phyloP scores from a whole-genome alignment of 2,888 invertebrate species.

The Bombylius major region DNA sequence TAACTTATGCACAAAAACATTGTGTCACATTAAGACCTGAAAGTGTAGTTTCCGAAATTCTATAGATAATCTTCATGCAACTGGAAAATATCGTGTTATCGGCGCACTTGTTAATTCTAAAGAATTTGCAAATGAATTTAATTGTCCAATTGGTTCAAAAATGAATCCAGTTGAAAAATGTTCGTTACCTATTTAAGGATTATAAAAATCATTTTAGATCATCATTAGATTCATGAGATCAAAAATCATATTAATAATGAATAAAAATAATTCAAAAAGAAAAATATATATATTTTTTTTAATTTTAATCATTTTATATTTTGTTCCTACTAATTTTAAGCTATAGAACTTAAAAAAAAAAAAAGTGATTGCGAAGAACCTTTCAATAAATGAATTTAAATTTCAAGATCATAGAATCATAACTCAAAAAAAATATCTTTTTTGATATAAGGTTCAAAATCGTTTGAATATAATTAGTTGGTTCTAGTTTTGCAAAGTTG shows the following conservation, averaged over 20 bases:
- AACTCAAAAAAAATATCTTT: too few relatives aligned
- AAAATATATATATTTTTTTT: background rate
- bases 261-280: background rate
- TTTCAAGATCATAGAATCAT: too few relatives aligned
- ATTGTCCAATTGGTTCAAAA: conserved; percentile 56
- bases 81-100: conserved; percentile 73
- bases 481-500: too few relatives aligned
- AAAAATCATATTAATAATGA: background rate
- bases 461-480: too few relatives aligned
- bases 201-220: too few relatives aligned
- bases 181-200: conserved; percentile 4
- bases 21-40: conserved; percentile 59
- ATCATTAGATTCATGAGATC: too few relatives aligned
- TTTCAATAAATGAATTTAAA: too few relatives aligned
- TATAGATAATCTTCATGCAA: conserved; percentile 89
- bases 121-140: conserved; percentile 71
- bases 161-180: conserved; percentile 83
- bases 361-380: too few relatives aligned
- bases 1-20: background rate
- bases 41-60: conserved; percentile 70
- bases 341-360: too few relatives aligned
- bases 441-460: too few relatives aligned
- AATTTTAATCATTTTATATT: background rate
- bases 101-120: conserved; percentile 72
- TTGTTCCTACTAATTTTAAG: background rate